Conservation (phyloP, 2,888 invertebrate species). For the Cephus rjabovi region DNA sequence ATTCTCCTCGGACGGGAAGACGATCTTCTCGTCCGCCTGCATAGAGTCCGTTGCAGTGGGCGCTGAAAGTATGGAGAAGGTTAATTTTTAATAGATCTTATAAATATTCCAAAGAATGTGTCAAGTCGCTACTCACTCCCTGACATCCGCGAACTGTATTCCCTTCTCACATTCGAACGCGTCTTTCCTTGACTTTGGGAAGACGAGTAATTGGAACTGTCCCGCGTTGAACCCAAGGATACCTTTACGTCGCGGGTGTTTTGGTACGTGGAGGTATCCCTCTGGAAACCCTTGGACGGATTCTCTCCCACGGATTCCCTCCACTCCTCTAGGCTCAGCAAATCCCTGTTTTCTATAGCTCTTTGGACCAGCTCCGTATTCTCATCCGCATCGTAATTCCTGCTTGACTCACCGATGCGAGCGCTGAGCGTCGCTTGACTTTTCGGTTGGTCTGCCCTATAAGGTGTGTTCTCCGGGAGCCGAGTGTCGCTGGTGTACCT, state of each 20-base stretch:
- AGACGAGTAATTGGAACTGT: neutral
- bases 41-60: neutral
- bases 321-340: neutral
- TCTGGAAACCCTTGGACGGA: neutral
- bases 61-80: no score
- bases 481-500: no score
- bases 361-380: neutral
- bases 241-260: neutral
- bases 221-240: neutral
- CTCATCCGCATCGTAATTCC: neutral
- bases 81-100: no score
- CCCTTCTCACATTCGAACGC: neutral
- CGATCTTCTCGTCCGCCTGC: constrained; percentile 6
- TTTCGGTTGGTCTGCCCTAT: no score
- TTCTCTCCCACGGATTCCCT: neutral
- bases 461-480: no score
- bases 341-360: constrained; percentile 1
- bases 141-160: neutral
- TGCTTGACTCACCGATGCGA: neutral
- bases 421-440: no score
- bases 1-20: constrained; percentile 4
- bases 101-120: no score
- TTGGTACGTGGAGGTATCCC: neutral
- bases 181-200: neutral
- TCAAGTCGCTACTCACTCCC: neutral